Evolutionary conservation across 2,888 invertebrate genomes (phyloP).

Genomic region (Lithodes maja): DNA sequence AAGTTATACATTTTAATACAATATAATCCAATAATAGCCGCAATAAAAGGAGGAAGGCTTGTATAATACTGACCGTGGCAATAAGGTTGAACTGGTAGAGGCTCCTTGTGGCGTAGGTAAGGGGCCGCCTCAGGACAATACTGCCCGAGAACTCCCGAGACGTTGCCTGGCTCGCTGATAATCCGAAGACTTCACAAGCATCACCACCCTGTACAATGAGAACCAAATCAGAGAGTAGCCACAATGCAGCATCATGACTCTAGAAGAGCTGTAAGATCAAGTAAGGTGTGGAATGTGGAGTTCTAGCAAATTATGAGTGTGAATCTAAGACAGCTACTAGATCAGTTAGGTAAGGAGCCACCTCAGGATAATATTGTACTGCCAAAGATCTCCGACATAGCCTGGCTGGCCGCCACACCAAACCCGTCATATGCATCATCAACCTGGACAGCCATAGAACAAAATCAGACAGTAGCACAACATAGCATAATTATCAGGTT

Average conservation of each 20-base stretch:
- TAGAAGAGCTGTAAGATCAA: too few species aligned
- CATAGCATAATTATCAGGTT: too few species aligned
- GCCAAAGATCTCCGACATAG: slow-evolving; percentile 82
- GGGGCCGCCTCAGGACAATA: slow-evolving; percentile 81
- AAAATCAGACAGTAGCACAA: neutral
- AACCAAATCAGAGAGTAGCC: neutral
- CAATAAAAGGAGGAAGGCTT: too few species aligned
- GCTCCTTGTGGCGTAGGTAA: slow-evolving; percentile 86
- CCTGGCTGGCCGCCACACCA: slow-evolving; percentile 80
- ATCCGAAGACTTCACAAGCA: slow-evolving; percentile 83
- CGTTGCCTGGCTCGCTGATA: slow-evolving; percentile 80
- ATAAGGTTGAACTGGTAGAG: slow-evolving; percentile 82
- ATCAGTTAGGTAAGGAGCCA: slow-evolving; percentile 81
- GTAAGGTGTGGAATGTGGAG: too few species aligned
- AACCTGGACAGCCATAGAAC: slow-evolving; percentile 14
- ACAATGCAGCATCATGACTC: too few species aligned
- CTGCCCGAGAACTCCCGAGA: slow-evolving; percentile 82
- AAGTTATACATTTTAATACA: too few species aligned
- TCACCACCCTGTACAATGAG: slow-evolving; percentile 33
- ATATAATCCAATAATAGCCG: too few species aligned
- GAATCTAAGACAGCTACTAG: too few species aligned
- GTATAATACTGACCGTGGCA: slow-evolving; percentile 47
- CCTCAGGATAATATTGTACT: slow-evolving; percentile 80
- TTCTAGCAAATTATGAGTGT: too few species aligned
- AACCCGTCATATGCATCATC: slow-evolving; percentile 81